A percentile compares a stretch with the other conserved stretches of the same genome.
These are phyloP conservation scores for Typhlomys cinereus DNA, from an alignment of 2,113 vertebrate species.

Conservation along the genomic window DNA sequence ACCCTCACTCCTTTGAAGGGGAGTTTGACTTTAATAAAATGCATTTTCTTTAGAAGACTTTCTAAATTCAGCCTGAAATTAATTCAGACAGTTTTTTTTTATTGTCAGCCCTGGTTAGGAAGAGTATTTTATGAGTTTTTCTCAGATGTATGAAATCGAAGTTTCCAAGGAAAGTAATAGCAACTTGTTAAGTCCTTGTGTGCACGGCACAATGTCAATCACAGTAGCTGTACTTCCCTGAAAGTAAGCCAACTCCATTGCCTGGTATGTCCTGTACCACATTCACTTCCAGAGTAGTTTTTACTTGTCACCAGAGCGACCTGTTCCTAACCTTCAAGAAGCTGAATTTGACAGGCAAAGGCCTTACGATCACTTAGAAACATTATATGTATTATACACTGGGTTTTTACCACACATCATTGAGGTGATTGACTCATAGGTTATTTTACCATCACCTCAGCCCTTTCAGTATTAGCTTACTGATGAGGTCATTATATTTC, in stretches of 20 bases:
- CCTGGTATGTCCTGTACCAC: background rate
- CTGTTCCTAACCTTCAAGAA: background rate
- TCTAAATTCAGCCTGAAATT: conserved; percentile 65
- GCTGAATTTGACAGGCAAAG: background rate
- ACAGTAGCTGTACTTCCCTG: background rate
- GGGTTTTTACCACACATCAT: background rate
- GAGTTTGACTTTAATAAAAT: conserved; percentile 74
- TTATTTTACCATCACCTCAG: background rate
- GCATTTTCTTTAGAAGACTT: conserved; percentile 70
- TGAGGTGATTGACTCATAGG: background rate
- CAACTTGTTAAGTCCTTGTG: background rate
- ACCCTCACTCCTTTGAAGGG: conserved; percentile 45
- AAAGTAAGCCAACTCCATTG: background rate
- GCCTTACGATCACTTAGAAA: background rate
- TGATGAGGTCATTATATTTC: background rate
- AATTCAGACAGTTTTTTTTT: conserved; percentile 53
- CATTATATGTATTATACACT: background rate
- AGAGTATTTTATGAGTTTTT: conserved; percentile 23
- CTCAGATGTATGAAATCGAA: background rate
- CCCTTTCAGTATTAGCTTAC: background rate
- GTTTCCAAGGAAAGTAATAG: background rate
- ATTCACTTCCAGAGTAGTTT: background rate
- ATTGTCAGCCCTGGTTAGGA: background rate
- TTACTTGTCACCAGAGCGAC: background rate
- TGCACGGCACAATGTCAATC: background rate